phyloP scores from a whole-genome alignment of 2,113 vertebrate genomes.

The Eulemur rufifrons region DNA sequence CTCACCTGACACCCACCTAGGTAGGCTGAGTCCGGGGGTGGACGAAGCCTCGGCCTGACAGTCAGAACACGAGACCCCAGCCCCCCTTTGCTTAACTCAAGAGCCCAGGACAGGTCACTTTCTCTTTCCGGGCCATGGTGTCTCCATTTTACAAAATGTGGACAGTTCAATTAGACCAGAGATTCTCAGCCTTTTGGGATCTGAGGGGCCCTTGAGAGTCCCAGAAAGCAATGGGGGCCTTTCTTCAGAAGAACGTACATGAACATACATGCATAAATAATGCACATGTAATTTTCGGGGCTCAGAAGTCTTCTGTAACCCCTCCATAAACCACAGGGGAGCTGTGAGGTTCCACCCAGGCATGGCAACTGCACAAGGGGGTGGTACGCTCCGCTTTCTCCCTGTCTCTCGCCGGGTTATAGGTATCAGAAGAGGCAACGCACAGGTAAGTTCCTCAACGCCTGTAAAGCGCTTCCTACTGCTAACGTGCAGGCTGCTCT shows the following conservation, averaged over 20 bases:
- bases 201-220: neutral
- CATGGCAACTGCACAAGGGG: too few relatives aligned
- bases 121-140: neutral
- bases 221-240: neutral
- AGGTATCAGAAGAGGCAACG: neutral
- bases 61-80: too few relatives aligned
- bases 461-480: neutral
- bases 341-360: neutral
- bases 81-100: rapidly evolving
- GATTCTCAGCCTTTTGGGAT: neutral
- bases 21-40: neutral
- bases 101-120: neutral
- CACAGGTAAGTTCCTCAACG: neutral
- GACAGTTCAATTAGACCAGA: neutral
- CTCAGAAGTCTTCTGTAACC: neutral
- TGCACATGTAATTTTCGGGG: neutral
- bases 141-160: neutral
- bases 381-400: neutral
- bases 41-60: neutral
- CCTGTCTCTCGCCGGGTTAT: neutral
- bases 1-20: neutral
- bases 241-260: neutral
- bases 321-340: neutral
- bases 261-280: neutral
- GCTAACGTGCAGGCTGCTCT: neutral